phyloP scores from a whole-genome alignment of 2,888 invertebrate species.

The Muschampia plurimacula region DNA sequence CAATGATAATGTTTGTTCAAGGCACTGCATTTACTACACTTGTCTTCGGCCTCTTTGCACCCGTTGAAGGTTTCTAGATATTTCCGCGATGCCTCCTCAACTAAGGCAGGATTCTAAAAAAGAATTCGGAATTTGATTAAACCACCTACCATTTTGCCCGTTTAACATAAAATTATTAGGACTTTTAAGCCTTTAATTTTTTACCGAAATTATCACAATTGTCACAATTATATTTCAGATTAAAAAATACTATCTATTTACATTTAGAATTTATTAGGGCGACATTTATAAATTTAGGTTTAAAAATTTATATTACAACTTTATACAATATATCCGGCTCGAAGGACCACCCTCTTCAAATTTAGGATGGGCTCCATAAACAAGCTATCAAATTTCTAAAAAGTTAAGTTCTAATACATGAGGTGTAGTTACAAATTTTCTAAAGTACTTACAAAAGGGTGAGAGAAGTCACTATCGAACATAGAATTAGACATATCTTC shows the following conservation, averaged over 20 bases:
- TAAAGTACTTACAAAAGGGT: slow-evolving; percentile 70
- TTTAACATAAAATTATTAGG: too few relatives aligned
- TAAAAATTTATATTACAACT: too few relatives aligned
- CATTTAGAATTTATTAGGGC: too few relatives aligned
- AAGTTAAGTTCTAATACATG: too few relatives aligned
- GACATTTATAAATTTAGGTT: too few relatives aligned
- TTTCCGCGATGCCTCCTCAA: slow-evolving; percentile 83
- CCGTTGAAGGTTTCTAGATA: slow-evolving; percentile 81
- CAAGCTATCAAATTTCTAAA: too few relatives aligned
- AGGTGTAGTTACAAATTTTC: too few relatives aligned
- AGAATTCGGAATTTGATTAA: background rate
- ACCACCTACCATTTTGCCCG: background rate
- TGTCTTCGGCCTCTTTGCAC: slow-evolving; percentile 83
- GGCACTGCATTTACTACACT: slow-evolving; percentile 84
- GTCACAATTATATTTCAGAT: too few relatives aligned
- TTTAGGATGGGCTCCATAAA: too few relatives aligned
- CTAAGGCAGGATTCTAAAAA: slow-evolving; percentile 83
- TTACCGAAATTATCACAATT: too few relatives aligned
- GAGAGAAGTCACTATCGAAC: slow-evolving; percentile 70
- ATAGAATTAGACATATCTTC: slow-evolving; percentile 77
- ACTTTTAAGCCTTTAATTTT: too few relatives aligned
- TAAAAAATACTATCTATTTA: too few relatives aligned
- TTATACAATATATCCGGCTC: background rate
- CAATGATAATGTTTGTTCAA: slow-evolving; percentile 96
- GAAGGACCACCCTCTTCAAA: background rate